Percentiles rank a stretch among this genome's conserved stretches.
Conservation (phyloP, 2,797 vertebrate genomes). For the Geotrypetes seraphini region DNA sequence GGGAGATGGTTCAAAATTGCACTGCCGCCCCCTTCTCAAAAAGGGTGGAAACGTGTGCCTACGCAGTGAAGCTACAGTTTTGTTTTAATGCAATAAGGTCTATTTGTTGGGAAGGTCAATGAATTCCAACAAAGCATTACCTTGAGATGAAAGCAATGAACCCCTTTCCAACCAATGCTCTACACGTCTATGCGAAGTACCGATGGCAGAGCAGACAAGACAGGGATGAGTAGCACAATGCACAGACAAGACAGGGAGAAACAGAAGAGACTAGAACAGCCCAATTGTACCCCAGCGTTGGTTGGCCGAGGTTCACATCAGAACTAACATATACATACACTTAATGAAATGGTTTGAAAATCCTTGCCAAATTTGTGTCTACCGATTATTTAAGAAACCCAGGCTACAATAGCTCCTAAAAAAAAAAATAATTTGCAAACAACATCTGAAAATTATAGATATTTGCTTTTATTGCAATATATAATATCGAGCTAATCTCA, state of each 20-base stretch:
- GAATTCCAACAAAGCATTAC: not conserved
- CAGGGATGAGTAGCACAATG: not conserved
- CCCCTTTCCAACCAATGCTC: not conserved
- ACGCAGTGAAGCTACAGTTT: too few relatives aligned
- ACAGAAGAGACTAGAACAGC: not conserved
- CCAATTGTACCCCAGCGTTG: not conserved
- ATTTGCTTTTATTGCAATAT: too few relatives aligned
- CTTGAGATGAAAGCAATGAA: not conserved
- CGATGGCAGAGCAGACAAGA: not conserved
- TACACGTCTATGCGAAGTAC: not conserved
- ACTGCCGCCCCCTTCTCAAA: too few relatives aligned
- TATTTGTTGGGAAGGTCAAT: not conserved
- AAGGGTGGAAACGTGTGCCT: not conserved
- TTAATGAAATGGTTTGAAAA: slow-evolving; percentile 2
- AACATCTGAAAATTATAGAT: too few relatives aligned
- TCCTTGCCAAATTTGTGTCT: not conserved
- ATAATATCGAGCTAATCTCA: too few relatives aligned
- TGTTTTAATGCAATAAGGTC: too few relatives aligned
- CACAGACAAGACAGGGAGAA: not conserved
- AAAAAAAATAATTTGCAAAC: too few relatives aligned
- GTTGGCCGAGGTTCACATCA: not conserved
- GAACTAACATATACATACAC: accelerated
- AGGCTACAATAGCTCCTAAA: accelerated
- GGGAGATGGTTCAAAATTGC: too few relatives aligned
- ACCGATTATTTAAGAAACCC: not conserved